These are phyloP conservation scores for Ceuthmochares aereus DNA, from an alignment of 2,113 vertebrate genomes.

Conservation along the genomic window DNA sequence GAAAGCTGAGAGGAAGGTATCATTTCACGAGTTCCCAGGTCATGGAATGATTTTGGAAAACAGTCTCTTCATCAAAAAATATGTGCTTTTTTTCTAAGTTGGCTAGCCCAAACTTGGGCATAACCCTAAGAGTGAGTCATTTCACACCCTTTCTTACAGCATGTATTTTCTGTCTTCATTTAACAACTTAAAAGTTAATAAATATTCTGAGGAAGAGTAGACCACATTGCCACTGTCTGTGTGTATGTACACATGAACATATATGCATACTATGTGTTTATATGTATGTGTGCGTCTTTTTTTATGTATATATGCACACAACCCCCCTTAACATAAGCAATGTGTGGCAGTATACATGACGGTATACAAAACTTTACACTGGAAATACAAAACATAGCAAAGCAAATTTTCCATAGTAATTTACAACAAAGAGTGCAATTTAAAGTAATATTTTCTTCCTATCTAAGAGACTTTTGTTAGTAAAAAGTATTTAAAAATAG, in stretches of 20 bases:
- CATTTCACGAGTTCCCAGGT: not conserved
- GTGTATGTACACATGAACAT: not conserved
- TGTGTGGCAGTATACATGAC: not conserved
- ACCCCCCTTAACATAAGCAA: not conserved
- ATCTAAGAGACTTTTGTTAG: not conserved
- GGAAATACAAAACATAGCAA: not conserved
- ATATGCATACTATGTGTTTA: not conserved
- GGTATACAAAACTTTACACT: not conserved
- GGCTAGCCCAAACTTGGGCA: not conserved
- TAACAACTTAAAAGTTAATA: not conserved
- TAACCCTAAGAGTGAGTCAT: not conserved
- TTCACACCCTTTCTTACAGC: not conserved
- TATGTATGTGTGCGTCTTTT: accelerated
- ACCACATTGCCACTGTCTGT: not conserved
- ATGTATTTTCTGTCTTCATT: not conserved
- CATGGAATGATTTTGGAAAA: not conserved
- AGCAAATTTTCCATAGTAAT: not conserved
- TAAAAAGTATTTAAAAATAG: not conserved
- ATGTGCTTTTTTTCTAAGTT: accelerated
- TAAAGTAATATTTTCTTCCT: not conserved
- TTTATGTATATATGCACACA: not conserved
- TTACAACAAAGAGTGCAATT: not conserved
- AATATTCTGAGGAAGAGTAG: not conserved
- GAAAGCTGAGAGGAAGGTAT: not conserved
- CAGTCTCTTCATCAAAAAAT: not conserved